Conservation (phyloP, 2,888 invertebrate species). For the Philopedon plagiatum region DNA sequence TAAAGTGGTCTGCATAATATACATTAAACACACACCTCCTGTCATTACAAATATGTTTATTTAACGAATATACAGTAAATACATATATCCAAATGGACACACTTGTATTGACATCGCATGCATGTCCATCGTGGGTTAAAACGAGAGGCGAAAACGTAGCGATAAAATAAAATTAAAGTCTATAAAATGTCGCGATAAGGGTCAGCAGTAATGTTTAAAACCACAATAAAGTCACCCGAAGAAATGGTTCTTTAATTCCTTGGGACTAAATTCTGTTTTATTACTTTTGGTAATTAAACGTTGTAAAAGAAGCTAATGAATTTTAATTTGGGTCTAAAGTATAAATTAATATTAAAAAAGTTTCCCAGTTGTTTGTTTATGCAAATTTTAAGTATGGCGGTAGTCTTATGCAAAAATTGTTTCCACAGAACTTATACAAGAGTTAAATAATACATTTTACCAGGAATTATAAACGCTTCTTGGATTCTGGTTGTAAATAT, state of each 20-base stretch:
- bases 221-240: too few species aligned
- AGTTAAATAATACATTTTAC: conserved; percentile 10
- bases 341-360: conserved; percentile 7
- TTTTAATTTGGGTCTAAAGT: conserved; percentile 37
- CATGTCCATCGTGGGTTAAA: too few species aligned
- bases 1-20: too few species aligned
- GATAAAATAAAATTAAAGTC: too few species aligned
- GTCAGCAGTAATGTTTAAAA: background rate
- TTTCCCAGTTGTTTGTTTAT: conserved; percentile 6
- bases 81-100: too few species aligned
- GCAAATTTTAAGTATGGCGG: background rate
- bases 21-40: too few species aligned
- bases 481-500: background rate
- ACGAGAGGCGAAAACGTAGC: too few species aligned
- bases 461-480: background rate
- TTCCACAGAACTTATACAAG: background rate
- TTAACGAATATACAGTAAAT: too few species aligned
- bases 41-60: too few species aligned
- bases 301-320: conserved; percentile 39
- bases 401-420: background rate
- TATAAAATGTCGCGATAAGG: background rate
- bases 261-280: conserved; percentile 23
- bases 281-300: conserved; percentile 33
- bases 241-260: conserved; percentile 25
- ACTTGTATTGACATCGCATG: too few species aligned